Percentiles rank a stretch among this genome's conserved stretches.
These are phyloP conservation scores for Ascaphus truei DNA, from an alignment of 2,113 vertebrate species.

Conservation along the genomic window DNA sequence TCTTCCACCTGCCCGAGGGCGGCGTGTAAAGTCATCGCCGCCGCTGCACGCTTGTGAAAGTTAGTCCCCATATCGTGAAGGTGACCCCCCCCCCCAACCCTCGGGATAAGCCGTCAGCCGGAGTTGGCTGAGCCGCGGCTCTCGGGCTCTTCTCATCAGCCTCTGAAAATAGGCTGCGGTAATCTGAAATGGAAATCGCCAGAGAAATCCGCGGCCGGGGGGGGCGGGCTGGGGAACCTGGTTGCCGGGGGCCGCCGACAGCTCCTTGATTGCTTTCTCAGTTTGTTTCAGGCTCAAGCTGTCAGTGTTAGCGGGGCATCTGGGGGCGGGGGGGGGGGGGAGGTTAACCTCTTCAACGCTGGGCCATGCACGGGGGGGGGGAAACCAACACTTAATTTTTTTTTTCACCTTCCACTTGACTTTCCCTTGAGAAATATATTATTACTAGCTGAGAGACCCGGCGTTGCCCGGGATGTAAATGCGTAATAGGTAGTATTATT, in stretches of 20 bases:
- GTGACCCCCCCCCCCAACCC: too few species aligned
- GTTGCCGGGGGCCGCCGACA: slow-evolving; percentile 17
- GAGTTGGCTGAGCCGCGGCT: slow-evolving; percentile 23
- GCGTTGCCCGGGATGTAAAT: too few species aligned
- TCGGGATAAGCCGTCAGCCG: slow-evolving; percentile 21
- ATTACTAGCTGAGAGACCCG: too few species aligned
- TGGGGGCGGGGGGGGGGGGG: neutral
- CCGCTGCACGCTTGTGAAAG: neutral
- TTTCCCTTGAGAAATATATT: too few species aligned
- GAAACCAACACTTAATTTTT: too few species aligned
- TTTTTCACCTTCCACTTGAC: too few species aligned
- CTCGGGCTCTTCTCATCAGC: too few species aligned
- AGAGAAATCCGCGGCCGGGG: slow-evolving; percentile 28
- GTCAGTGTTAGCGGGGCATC: slow-evolving; percentile 26
- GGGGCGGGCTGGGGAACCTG: slow-evolving; percentile 26
- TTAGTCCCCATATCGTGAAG: slow-evolving; percentile 11
- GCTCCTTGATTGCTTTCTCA: slow-evolving; percentile 34
- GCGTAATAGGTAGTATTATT: too few species aligned
- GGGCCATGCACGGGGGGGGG: too few species aligned
- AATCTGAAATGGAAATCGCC: slow-evolving; percentile 36
- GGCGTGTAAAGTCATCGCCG: neutral
- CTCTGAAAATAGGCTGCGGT: slow-evolving; percentile 29
- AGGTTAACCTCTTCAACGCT: neutral
- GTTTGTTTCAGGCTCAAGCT: too few species aligned
- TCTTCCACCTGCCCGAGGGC: neutral